A percentile compares a stretch with the other conserved stretches of the same genome.
phyloP scores from a whole-genome alignment of 2,888 invertebrate genomes.

The Microctonus aethiopoides region DNA sequence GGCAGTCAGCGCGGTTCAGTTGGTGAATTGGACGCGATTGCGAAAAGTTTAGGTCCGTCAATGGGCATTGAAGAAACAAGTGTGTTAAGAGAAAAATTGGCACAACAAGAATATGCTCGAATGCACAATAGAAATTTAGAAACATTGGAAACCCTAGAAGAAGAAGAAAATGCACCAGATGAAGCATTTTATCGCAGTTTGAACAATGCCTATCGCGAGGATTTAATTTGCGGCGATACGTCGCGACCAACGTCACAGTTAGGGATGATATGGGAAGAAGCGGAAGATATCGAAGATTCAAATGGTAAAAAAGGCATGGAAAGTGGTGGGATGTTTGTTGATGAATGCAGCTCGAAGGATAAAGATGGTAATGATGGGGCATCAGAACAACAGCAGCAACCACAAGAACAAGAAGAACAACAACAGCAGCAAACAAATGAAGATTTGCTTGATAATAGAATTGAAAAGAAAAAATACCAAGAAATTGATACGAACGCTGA shows the following conservation, averaged over 20 bases:
- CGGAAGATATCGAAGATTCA: slow-evolving; percentile 77
- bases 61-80: slow-evolving; percentile 61
- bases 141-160: slow-evolving; percentile 59
- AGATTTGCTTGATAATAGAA: slow-evolving; percentile 32
- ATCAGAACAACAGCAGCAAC: slow-evolving; percentile 33
- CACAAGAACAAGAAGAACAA: slow-evolving; percentile 26
- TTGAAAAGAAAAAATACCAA: slow-evolving; percentile 47
- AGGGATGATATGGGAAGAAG: slow-evolving; percentile 89
- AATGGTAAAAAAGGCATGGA: slow-evolving; percentile 65
- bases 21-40: slow-evolving; percentile 61
- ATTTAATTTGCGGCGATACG: slow-evolving; percentile 73
- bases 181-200: slow-evolving; percentile 90
- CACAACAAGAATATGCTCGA: slow-evolving; percentile 60
- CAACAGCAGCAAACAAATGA: slow-evolving; percentile 45
- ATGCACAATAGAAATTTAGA: slow-evolving; percentile 61
- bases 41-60: slow-evolving; percentile 59
- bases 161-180: slow-evolving; percentile 76
- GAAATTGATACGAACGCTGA: slow-evolving; percentile 63
- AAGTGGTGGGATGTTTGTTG: slow-evolving; percentile 34
- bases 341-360: slow-evolving; percentile 47
- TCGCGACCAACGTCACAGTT: slow-evolving; percentile 79
- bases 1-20: slow-evolving; percentile 54
- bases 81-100: slow-evolving; percentile 58
- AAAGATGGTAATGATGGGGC: slow-evolving; percentile 46
- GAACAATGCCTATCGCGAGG: slow-evolving; percentile 88